Base-by-base conservation (phyloP, 2,113 vertebrate genomes). In the Garra rufa region DNA sequence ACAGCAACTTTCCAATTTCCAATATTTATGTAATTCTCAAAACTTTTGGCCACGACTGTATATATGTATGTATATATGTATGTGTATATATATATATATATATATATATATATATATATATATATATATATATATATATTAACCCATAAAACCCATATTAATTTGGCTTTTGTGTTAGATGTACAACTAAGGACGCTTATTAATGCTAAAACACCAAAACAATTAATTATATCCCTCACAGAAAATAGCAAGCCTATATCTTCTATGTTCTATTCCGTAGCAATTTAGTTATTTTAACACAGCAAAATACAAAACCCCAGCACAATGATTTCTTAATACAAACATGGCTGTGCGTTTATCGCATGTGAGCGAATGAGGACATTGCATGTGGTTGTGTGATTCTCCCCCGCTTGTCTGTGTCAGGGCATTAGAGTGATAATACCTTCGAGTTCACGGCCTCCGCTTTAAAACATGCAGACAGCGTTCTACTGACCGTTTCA, bases 341-440 rank as follows among this genome's bases (percentile, higher is more conserved):
- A 67, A 7, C 21, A 17, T 9, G 34, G 34, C 11, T 11, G 6
- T 9, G 44, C 14, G 28, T 81, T 69, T n/a, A 69, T 81, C 11
- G 6, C 6, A 67, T 84, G 28, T 34, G 48, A 55, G 17, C 6
- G 48, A 84, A 84, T 78, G 83, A 78, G 75, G 75, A 30, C 83
- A 78, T 55, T 34, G 14, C 10, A 52, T 69, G 44, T 28, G 15
- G 7, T 43, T 67, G 13, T 44, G 19, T 5, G 50, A 11, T 61
- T 83, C 38, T 61, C 34, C 10, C 74, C 38, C 73, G 4, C 30
- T 46, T 43, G 48, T 19, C 57, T 24, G 63, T 46, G 82, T n/a
- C 28, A n/a, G 13, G 17, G 26, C 71, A 83, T 83, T 76, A 83
- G 57, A 83, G 55, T 78, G 63, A 52, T 79, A 83, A 82, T 67